Percentiles rank a stretch among this genome's conserved stretches.
These are phyloP conservation scores for Tetrapedia diversipes DNA, from an alignment of 2,888 invertebrate genomes.

Conservation along the genomic window DNA sequence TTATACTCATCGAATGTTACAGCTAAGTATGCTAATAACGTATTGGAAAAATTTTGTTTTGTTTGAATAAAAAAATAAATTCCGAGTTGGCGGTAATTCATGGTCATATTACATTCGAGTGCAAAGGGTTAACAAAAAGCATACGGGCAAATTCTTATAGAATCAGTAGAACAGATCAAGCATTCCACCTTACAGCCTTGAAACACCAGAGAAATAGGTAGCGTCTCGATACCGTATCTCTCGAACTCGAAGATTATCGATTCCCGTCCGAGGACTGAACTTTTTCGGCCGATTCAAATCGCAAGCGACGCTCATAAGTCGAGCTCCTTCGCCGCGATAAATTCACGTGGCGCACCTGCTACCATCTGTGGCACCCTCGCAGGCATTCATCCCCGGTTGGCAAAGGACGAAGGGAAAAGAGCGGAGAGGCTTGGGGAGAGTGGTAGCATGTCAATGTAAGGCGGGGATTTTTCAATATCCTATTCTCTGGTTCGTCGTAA, in stretches of 20 bases:
- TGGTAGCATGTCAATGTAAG: slow-evolving; percentile 67
- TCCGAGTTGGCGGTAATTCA: no score
- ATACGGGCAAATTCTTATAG: no score
- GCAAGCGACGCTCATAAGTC: slow-evolving; percentile 68
- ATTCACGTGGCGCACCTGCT: slow-evolving; percentile 71
- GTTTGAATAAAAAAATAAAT: no score
- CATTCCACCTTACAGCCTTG: no score
- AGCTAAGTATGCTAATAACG: no score
- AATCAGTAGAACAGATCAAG: no score
- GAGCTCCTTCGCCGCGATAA: slow-evolving; percentile 68
- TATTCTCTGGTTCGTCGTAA: slow-evolving; percentile 67
- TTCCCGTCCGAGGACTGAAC: slow-evolving; percentile 24
- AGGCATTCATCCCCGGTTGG: slow-evolving; percentile 65
- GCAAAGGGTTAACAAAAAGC: no score
- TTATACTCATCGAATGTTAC: no score
- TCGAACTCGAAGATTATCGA: slow-evolving; percentile 40
- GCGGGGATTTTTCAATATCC: slow-evolving; percentile 76
- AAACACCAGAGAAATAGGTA: no score
- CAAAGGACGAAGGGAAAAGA: slow-evolving; percentile 39
- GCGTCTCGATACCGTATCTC: neutral
- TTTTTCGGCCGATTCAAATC: slow-evolving; percentile 65
- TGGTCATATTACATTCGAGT: no score
- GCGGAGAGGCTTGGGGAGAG: slow-evolving; percentile 4
- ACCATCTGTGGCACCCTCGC: slow-evolving; percentile 66
- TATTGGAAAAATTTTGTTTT: no score